Evolutionary conservation across 2,797 vertebrate species (phyloP).

Genomic region (Thunnus albacares): DNA sequence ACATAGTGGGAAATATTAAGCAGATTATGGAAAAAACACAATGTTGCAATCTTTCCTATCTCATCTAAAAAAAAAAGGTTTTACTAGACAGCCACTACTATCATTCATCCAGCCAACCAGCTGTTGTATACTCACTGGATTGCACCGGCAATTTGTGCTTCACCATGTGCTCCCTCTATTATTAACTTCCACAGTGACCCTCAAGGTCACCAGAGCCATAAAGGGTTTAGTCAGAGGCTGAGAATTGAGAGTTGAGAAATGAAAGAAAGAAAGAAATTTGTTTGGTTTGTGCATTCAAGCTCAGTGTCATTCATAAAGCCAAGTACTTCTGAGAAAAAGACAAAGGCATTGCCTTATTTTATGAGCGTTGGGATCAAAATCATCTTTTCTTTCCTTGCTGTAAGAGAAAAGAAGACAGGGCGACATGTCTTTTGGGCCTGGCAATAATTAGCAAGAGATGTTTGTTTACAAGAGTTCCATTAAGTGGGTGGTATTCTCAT

Average conservation of each 20-base stretch:
- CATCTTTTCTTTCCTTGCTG: conserved; percentile 20
- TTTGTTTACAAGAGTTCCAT: conserved; percentile 52
- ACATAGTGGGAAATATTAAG: background rate
- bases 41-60: background rate
- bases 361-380: background rate
- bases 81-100: conserved; percentile 1
- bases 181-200: conserved; percentile 62
- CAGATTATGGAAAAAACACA: background rate
- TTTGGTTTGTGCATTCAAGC: background rate
- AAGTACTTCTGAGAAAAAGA: background rate
- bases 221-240: conserved; percentile 31
- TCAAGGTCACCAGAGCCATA: conserved; percentile 49
- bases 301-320: background rate
- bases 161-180: conserved; percentile 64
- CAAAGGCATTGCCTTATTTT: background rate
- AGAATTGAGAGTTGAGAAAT: conserved; percentile 26
- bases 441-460: conserved; percentile 47
- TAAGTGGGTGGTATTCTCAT: conserved; percentile 38
- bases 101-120: conserved; percentile 21
- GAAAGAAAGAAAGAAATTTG: background rate
- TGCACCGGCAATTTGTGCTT: conserved; percentile 36
- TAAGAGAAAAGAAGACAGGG: conserved; percentile 1
- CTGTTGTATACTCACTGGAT: conserved; percentile 34
- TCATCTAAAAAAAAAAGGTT: conserved; percentile 18
- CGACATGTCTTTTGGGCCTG: conserved; percentile 12